Evolutionary conservation across 2,113 vertebrate species (phyloP), one percentile per base, ranked within the genome.

Genomic region (Oreochromis spilurus): DNA sequence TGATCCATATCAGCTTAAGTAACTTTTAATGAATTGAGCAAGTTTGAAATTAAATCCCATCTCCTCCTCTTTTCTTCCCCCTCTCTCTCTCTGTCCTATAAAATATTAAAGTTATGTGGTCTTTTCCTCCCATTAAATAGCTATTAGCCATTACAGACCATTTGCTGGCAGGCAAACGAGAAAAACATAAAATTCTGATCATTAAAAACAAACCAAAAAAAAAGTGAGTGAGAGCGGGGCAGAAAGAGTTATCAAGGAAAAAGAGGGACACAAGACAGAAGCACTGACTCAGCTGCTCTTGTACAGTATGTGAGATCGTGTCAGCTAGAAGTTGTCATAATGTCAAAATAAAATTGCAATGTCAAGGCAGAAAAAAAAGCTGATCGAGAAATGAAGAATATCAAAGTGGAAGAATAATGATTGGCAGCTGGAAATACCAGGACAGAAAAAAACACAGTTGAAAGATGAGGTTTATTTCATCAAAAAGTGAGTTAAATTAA

Each of bases 131-230:
- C 88, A 88, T 93, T 90, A 93, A 89, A 84, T 14, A 21, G 45
- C 91, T 83, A 87, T 88, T 88, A 90, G 92, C n/a, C 84, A 78
- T 91, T 91, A 87, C 38, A 38, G 78, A 77, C 78, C 38, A 7
- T 24, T 24, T 24, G 86, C 87, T 84, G 84, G 84, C 80, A 58
- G 85, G 65, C 58, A 38, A 85, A 89, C 2, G 50, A 85, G 87
- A 85, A 82, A 91, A 87, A 79, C 85, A 80, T 86, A 70, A 72
- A 85, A 50, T 77, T 29, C 48, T 58, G 53, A 31, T 57, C 4
- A 6, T 31, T 29, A 84, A 77, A 72, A 48, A 52, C 2, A 65
- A 65, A 38, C 9, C 2, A 53, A 54, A 55, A 34, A 31, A 8
- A 4, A 13, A 34, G 19, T 19, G 14, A 31, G 36, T 31, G 19